Conservation (phyloP, 2,888 invertebrate genomes). For the Bombylius major region DNA sequence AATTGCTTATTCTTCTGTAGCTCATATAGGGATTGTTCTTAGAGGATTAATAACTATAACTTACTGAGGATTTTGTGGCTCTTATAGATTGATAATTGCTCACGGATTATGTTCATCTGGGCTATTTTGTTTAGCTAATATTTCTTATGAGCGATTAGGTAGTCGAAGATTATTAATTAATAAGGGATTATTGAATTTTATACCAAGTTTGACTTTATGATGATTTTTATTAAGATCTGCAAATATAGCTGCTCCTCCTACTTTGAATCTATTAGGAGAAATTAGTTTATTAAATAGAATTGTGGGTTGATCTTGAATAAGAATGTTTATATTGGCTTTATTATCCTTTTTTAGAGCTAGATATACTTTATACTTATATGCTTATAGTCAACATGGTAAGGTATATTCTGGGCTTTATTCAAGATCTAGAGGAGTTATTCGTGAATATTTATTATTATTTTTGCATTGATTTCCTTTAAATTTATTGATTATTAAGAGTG, state of each 20-base stretch:
- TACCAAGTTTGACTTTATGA: conserved; percentile 45
- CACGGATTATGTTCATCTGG: conserved; percentile 55
- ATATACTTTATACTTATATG: conserved; percentile 53
- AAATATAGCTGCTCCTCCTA: conserved; percentile 55
- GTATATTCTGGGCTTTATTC: conserved; percentile 40
- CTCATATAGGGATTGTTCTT: conserved; percentile 54
- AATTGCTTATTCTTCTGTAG: conserved; percentile 63
- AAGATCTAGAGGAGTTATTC: conserved; percentile 38
- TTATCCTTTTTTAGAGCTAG: conserved; percentile 51
- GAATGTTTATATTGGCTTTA: conserved; percentile 42
- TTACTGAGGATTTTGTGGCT: conserved; percentile 41
- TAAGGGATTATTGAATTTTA: conserved; percentile 48
- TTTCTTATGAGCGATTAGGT: conserved; percentile 46
- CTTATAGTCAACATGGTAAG: conserved; percentile 48
- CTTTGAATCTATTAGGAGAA: conserved; percentile 51
- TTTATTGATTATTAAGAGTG: conserved; percentile 45
- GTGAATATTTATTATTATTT: conserved; percentile 48
- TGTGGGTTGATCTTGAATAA: conserved; percentile 39
- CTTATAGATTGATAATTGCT: conserved; percentile 47
- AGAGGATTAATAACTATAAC: conserved; percentile 43
- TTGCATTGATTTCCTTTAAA: conserved; percentile 52
- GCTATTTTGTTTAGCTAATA: conserved; percentile 52
- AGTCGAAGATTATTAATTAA: conserved; percentile 51
- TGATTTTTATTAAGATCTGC: conserved; percentile 52
- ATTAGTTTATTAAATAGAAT: conserved; percentile 50